These are phyloP conservation scores for Pteropus rufus DNA, from an alignment of 2,797 vertebrate species.

Conservation along the genomic window DNA sequence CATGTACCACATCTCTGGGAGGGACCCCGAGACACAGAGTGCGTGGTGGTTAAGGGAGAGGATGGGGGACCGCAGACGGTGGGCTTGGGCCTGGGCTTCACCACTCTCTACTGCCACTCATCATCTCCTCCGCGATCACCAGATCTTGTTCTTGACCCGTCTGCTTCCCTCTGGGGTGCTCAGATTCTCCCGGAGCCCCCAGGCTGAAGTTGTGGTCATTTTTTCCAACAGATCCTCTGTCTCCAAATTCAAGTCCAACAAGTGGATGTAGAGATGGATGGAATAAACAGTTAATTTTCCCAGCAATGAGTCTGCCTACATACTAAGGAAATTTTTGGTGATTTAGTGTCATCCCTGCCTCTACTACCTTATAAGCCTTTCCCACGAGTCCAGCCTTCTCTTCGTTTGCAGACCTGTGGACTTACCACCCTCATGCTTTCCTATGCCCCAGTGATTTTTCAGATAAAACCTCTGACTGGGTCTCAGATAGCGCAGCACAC, in stretches of 20 bases:
- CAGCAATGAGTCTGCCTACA: not conserved
- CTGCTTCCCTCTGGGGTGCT: not conserved
- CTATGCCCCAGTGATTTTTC: not conserved
- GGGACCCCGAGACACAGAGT: fast-evolving
- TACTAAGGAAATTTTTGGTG: not conserved
- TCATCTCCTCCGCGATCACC: not conserved
- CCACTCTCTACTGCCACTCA: not conserved
- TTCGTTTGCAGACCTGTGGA: not conserved
- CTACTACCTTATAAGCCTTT: not conserved
- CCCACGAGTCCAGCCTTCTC: not conserved
- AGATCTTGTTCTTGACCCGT: not conserved
- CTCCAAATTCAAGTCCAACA: not conserved
- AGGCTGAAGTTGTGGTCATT: not conserved
- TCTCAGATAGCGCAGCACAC: not conserved
- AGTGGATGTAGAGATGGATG: not conserved
- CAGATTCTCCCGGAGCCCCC: not conserved
- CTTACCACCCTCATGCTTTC: not conserved
- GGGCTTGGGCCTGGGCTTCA: not conserved
- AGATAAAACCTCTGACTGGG: not conserved
- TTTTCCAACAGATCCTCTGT: not conserved
- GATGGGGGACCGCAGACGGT: not conserved
- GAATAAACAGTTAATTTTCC: not conserved
- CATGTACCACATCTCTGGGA: fast-evolving
- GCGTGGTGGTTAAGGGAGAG: fast-evolving
- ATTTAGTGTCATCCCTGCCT: not conserved